phyloP scores from a whole-genome alignment of 2,113 vertebrate species.

The Odontophorus gujanensis region DNA sequence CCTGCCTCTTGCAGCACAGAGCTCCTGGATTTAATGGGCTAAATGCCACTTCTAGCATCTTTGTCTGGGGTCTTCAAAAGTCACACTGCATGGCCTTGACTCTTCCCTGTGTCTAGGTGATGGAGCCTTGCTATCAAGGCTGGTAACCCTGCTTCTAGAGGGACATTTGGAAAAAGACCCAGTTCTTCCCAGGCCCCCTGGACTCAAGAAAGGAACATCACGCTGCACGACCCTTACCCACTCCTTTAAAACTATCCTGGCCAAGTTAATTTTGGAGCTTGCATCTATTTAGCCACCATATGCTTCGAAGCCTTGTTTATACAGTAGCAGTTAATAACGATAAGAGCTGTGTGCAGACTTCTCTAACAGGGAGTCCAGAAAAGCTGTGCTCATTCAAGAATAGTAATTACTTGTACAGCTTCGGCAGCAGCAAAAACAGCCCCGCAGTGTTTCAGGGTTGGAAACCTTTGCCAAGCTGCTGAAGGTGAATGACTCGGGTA shows the following conservation, averaged over 20 bases:
- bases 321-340: not conserved
- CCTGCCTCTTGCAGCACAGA: not conserved
- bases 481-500: not conserved
- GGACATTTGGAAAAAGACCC: not conserved
- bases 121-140: not conserved
- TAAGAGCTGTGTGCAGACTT: not conserved
- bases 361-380: not conserved
- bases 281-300: not conserved
- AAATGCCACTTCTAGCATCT: not conserved
- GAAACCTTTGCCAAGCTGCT: not conserved
- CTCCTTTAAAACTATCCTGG: not conserved
- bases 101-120: not conserved
- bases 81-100: not conserved
- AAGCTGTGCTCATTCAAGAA: not conserved
- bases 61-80: not conserved
- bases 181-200: not conserved
- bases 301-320: not conserved
- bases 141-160: not conserved
- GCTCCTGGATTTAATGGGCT: not conserved
- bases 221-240: not conserved
- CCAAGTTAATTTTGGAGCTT: not conserved
- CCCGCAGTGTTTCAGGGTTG: not conserved
- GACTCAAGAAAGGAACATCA: not conserved
- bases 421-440: not conserved
- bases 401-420: not conserved